Conservation (phyloP, 2,113 vertebrate species). For the Mohoua ochrocephala region DNA sequence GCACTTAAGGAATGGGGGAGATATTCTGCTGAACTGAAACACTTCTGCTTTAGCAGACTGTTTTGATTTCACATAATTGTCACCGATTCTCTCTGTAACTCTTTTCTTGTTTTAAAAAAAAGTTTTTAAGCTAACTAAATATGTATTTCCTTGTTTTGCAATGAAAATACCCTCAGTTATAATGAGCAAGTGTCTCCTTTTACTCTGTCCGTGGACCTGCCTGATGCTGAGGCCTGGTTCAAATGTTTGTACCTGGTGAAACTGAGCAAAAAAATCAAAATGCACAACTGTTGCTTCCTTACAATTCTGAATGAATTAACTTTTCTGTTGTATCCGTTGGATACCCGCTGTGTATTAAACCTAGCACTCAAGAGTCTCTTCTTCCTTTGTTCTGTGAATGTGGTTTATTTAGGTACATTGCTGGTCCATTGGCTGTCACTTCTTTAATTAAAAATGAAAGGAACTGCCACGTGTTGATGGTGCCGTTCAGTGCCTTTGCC, state of each 20-base stretch:
- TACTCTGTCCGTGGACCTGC: conserved; percentile 15
- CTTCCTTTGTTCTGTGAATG: conserved; percentile 5
- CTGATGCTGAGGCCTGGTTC: not conserved
- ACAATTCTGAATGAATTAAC: conserved; percentile 56
- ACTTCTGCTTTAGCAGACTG: not conserved
- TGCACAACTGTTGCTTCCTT: conserved; percentile 41
- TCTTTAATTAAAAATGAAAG: conserved; percentile 40
- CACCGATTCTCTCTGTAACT: not conserved
- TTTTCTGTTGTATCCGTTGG: conserved; percentile 55
- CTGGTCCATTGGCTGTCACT: not conserved
- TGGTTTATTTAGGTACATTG: conserved; percentile 15
- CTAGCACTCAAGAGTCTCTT: conserved; percentile 15
- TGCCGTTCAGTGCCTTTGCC: conserved; percentile 18
- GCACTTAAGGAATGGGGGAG: not conserved
- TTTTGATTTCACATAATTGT: not conserved
- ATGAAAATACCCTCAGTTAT: not conserved
- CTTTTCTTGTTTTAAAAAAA: not conserved
- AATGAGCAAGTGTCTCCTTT: not conserved
- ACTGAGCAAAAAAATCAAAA: conserved; percentile 27
- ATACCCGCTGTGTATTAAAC: conserved; percentile 51
- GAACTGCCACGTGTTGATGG: not conserved
- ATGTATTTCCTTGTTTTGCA: conserved; percentile 20
- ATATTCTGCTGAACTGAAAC: not conserved
- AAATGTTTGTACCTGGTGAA: conserved; percentile 14
- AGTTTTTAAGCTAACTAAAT: conserved; percentile 5